phyloP scores from a whole-genome alignment of 2,113 vertebrate genomes.

The Corythornis vintsioides region DNA sequence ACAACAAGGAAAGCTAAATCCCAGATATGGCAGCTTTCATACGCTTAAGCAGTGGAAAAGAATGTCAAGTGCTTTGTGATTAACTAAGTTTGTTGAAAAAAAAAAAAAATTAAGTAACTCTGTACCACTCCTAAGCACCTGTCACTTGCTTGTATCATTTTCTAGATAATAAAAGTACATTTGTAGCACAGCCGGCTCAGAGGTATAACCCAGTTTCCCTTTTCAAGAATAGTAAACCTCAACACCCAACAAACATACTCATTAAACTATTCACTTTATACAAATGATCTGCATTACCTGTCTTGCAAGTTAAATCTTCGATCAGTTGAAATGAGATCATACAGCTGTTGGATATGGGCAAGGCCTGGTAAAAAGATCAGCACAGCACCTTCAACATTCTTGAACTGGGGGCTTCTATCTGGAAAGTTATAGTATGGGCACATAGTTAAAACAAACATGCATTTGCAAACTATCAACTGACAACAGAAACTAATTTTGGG shows the following conservation, averaged over 20 bases:
- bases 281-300: slow-evolving; percentile 72
- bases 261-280: neutral
- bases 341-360: slow-evolving; percentile 94
- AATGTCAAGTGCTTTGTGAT: neutral
- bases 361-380: slow-evolving; percentile 94
- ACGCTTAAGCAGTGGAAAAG: neutral
- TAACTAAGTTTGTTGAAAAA: neutral
- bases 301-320: slow-evolving; percentile 87
- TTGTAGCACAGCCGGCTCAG: neutral
- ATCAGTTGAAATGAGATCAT: slow-evolving; percentile 88
- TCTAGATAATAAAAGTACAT: neutral
- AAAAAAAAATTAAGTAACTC: neutral
- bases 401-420: slow-evolving; percentile 92
- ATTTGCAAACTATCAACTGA: neutral
- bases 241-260: neutral
- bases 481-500: neutral
- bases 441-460: neutral
- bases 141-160: neutral
- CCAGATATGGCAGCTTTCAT: neutral
- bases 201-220: neutral
- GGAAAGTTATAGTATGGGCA: slow-evolving; percentile 14
- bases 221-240: neutral
- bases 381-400: slow-evolving; percentile 86
- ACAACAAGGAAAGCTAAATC: neutral
- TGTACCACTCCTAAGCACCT: neutral